phyloP scores from a whole-genome alignment of 2,888 invertebrate species.

The Gibbula magus region DNA sequence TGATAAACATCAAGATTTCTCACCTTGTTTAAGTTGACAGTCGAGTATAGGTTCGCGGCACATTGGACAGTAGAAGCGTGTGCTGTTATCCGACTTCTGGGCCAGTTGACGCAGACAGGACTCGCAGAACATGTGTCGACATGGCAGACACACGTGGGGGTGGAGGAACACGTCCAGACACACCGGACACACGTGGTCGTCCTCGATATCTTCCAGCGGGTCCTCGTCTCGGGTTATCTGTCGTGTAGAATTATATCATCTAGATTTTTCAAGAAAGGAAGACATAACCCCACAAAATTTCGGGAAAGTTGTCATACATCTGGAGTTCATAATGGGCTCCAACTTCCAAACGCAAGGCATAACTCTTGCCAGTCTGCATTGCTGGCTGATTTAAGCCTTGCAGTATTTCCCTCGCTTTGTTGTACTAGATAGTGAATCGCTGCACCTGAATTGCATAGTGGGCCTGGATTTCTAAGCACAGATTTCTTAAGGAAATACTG shows the following conservation, averaged over 20 bases:
- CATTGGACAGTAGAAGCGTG: background rate
- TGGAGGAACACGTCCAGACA: conserved; percentile 39
- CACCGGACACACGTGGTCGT: conserved; percentile 35
- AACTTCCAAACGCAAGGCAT: no score
- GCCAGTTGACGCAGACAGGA: conserved; percentile 36
- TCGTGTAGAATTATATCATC: background rate
- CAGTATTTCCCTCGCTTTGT: no score
- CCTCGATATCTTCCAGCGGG: background rate
- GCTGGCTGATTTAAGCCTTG: no score
- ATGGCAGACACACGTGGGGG: conserved; percentile 39
- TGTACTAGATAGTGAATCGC: no score
- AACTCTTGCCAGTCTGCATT: no score
- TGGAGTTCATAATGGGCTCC: no score
- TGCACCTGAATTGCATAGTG: no score
- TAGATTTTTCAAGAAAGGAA: no score
- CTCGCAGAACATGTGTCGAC: conserved; percentile 39
- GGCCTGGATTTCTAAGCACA: no score
- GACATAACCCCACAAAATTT: no score
- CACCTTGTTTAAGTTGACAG: background rate
- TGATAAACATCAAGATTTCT: background rate
- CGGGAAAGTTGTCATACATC: no score
- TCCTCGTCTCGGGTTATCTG: background rate
- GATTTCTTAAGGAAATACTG: no score
- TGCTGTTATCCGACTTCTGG: conserved; percentile 22
- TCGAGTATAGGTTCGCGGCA: background rate